Evolutionary conservation across 1,140 invertebrate species (phyloP), one percentile per base, ranked within the genome.

Genomic region (Rhizoglyphus robini): DNA sequence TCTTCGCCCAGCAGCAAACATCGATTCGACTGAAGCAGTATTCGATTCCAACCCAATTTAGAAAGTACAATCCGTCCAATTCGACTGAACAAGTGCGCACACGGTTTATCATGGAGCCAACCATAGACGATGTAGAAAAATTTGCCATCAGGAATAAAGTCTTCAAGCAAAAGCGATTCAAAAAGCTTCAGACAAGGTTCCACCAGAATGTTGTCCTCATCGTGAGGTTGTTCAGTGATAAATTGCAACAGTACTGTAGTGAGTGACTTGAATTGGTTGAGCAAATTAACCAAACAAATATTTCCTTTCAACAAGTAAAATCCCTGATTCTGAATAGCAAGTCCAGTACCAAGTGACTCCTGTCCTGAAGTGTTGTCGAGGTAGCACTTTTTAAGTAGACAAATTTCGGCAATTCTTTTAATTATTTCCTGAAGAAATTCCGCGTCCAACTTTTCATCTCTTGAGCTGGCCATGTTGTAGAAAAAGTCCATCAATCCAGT

Each of bases 381-480:
- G 36, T 60, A 60, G 13, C 15, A 60, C 29, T 60, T 60, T 29
- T 29, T 15, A 11, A 60, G 27, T 20, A 60, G 15, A 46, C 58
- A 60, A 32, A 60, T 60, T 60, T 60, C 58, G 15, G 29, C 58
- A 60, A 60, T 29, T n/a, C 58, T 13, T 46, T 32, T 8, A 34
- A 60, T 27, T 15, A 60, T 60, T 46, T 60, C 58, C 13, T n/a
- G 32, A 18, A 60, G 18, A 60, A 60, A 60, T n/a, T 60, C 58
- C 13, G 13, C 29, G 36, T 29, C 29, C 15, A 29, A 27, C 15
- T 27, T 29, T 60, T 60, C 1, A 60, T 60, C 58, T 51, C 68
- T 47, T 29, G 68, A 69, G 15, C 46, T 54, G 3, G 63, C 66
- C 68, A 69, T 69, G 59, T 67, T 69, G n/a, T 25, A 38, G 15